Base-by-base conservation (phyloP, 92 coral and sea anemone genomes). In the Umimayanthus kanabou region DNA sequence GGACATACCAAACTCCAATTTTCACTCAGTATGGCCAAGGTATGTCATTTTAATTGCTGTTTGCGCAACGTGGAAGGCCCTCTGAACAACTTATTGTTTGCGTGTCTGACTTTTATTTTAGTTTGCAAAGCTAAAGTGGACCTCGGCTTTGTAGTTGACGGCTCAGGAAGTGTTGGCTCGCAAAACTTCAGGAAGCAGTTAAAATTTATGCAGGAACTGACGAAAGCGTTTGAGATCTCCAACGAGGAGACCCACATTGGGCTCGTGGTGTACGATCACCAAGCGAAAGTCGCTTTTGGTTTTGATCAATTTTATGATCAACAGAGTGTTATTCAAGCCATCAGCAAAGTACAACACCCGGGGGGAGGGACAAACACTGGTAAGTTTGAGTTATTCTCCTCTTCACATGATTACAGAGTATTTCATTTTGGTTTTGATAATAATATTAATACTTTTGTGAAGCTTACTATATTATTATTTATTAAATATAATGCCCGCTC, bases 71-170 rank as follows among this genome's bases (percentile, higher is more conserved):
- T 1, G 58, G 4, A 53, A 11, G 58, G 20, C 58, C 26, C 22
- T 61, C 69, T 20, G 69, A 61, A 61, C 26, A 61, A 61, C 69
- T 16, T 61, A 61, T 5, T 23, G 69, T 22, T 61, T 9, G 25
- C 69, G 69, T 18, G 26, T 61, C n/a, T 14, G 7, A 18, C 8
- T 14, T 61, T 70, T 28, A 15, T 43, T 70, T 14, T 72, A 92
- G 92, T 28, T 79, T 96, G 98, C 82, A 87, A 81, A 71, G 97
- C 98, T 18, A 94, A 91, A 65, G 89, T 96, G n/a, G 98, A 96
- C 50, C 88, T 96, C 47, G 95, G 88, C 37, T 80, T 96, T 74
- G 78, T 96, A 71, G 76, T 96, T 14, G 98, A 96, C 77, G 98
- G 94, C 7, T 96, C 98, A 26, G 94, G 96, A 23, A 92, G 96